Evolutionary conservation across 2,888 invertebrate species (phyloP).

Genomic region (Xanthorhoe spadicearia): DNA sequence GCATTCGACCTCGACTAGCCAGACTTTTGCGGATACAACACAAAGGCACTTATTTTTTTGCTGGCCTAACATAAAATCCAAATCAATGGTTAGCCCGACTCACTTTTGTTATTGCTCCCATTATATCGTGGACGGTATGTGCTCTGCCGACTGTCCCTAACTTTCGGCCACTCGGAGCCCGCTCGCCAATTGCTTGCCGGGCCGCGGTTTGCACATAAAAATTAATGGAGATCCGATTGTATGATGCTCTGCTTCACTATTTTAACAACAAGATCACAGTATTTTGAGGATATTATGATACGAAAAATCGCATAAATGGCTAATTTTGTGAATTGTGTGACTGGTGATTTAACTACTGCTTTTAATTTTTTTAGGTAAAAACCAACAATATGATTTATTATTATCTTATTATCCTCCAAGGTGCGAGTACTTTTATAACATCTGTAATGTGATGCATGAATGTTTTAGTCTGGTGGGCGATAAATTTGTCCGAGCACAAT

Average conservation of each 20-base stretch:
- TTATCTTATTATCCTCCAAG: no score
- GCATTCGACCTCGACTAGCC: constrained; percentile 67
- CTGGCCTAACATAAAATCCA: constrained; percentile 72
- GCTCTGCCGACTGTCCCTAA: constrained; percentile 56
- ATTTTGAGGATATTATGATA: background rate
- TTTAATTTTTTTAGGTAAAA: no score
- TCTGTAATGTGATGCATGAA: constrained; percentile 13
- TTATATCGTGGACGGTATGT: constrained; percentile 67
- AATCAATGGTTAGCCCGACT: constrained; percentile 81
- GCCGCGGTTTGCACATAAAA: constrained; percentile 61
- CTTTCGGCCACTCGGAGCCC: constrained; percentile 56
- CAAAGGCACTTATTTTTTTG: constrained; percentile 76
- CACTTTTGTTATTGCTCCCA: constrained; percentile 80
- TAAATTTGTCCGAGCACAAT: constrained; percentile 46
- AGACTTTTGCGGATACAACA: constrained; percentile 72
- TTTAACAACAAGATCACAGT: background rate
- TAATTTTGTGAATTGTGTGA: no score
- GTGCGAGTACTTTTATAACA: no score
- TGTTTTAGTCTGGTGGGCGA: constrained; percentile 23
- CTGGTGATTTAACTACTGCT: no score
- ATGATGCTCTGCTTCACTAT: constrained; percentile 11
- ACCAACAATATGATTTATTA: no score
- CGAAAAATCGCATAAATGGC: no score
- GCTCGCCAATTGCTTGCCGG: constrained; percentile 54
- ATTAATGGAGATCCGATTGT: constrained; percentile 58